A percentile compares a stretch with the other conserved stretches of the same genome.
phyloP scores from a whole-genome alignment of 2,113 vertebrate species.

The Nycticryphes semicollaris region DNA sequence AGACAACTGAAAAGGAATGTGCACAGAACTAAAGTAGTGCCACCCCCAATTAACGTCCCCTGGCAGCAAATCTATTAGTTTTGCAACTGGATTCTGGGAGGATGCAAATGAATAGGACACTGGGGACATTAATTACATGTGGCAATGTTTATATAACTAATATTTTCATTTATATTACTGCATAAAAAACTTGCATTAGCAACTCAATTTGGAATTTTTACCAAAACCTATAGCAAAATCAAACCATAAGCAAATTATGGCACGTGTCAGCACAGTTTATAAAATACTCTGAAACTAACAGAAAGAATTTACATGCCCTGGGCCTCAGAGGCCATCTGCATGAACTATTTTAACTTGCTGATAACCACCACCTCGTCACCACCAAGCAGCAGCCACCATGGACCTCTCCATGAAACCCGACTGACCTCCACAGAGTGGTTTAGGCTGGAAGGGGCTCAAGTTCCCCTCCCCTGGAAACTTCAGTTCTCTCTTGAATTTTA shows the following conservation, averaged over 20 bases:
- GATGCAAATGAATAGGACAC: background rate
- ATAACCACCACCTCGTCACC: background rate
- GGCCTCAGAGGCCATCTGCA: background rate
- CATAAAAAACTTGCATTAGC: constrained; percentile 3
- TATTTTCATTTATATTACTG: background rate
- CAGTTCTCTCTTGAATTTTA: background rate
- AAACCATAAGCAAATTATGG: background rate
- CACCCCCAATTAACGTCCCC: constrained; percentile 11
- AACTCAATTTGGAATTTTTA: constrained; percentile 24
- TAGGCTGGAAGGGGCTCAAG: background rate
- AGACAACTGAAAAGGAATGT: constrained; percentile 21
- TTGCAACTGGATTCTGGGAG: background rate
- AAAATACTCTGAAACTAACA: background rate
- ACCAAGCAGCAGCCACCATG: background rate
- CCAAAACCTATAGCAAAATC: background rate
- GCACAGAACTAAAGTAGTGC: constrained; percentile 17
- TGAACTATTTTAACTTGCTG: background rate
- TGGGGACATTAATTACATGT: constrained; percentile 1
- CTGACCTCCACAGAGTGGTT: background rate
- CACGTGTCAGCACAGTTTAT: background rate
- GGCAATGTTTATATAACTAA: constrained; percentile 27
- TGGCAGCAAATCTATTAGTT: constrained; percentile 36
- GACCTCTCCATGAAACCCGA: background rate
- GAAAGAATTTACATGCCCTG: background rate
- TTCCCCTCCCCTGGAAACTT: background rate